Conservation (phyloP, 2,888 invertebrate species). For the Drosophila neoperkinsi region DNA sequence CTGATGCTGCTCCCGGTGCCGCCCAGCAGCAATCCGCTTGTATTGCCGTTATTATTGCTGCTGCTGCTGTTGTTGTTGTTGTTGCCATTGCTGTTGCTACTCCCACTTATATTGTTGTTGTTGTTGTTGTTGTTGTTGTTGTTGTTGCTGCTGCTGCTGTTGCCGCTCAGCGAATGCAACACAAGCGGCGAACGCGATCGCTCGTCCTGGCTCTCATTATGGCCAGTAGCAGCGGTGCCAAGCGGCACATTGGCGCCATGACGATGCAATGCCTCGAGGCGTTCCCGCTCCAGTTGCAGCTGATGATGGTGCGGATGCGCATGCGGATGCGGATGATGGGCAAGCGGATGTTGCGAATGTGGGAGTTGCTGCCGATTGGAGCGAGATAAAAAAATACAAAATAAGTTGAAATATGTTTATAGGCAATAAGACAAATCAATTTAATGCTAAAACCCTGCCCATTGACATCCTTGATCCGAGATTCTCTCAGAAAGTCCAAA, state of each 20-base stretch:
- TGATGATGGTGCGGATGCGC: conserved; percentile 77
- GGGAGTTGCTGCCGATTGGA: conserved; percentile 35
- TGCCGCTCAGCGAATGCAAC: conserved; percentile 52
- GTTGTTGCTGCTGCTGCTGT: conserved; percentile 21
- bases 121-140: conserved; percentile 31
- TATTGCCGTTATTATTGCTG: conserved; percentile 53
- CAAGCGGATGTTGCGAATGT: conserved; percentile 55
- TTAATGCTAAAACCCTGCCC: neutral
- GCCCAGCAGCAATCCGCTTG: conserved; percentile 61
- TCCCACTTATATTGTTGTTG: conserved; percentile 28
- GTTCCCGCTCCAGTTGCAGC: conserved; percentile 71
- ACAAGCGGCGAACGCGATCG: conserved; percentile 84
- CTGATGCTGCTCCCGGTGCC: conserved; percentile 82
- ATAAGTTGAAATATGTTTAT: neutral
- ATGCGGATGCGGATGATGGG: conserved; percentile 46
- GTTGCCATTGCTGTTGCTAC: conserved; percentile 30
- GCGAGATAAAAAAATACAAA: neutral
- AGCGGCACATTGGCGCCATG: conserved; percentile 51
- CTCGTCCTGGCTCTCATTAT: conserved; percentile 74
- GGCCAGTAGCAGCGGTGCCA: conserved; percentile 32
- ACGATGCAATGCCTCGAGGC: conserved; percentile 72
- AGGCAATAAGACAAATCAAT: neutral
- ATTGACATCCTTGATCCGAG: too few relatives aligned
- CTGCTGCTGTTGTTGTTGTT: conserved; percentile 39
- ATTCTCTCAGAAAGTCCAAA: neutral